Conservation (phyloP, 2,113 vertebrate genomes). For the Gambusia holbrooki region DNA sequence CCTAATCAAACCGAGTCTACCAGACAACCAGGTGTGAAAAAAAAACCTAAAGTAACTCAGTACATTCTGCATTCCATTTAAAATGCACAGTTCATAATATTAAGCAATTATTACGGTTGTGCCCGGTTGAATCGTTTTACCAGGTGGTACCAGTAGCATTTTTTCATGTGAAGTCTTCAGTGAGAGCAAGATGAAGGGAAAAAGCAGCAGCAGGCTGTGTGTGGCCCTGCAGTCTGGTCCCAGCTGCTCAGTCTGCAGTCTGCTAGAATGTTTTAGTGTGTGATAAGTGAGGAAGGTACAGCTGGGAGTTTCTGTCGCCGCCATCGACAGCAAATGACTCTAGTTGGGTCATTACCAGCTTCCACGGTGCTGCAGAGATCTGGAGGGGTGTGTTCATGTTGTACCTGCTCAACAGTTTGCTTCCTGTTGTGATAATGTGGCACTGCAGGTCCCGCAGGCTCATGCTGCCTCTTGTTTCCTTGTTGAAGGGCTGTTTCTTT, state of each 20-base stretch:
- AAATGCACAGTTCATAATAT: background rate
- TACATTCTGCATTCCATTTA: no score
- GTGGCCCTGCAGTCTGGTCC: constrained; percentile 26
- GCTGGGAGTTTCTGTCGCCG: constrained; percentile 19
- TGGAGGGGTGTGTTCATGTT: background rate
- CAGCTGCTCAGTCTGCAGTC: constrained; percentile 29
- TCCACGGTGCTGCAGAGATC: background rate
- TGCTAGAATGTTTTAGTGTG: constrained; percentile 4
- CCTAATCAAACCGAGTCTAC: no score
- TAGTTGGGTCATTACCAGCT: constrained; percentile 3
- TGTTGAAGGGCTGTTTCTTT: no score
- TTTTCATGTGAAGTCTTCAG: constrained; percentile 2
- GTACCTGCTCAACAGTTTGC: background rate
- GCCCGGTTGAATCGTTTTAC: background rate
- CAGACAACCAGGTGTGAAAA: no score
- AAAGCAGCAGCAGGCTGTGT: constrained; percentile 13
- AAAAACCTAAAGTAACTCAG: no score
- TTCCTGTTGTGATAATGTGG: no score
- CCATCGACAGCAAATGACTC: constrained; percentile 3
- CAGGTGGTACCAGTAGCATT: constrained; percentile 2
- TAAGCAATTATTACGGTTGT: background rate
- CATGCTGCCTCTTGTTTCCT: no score
- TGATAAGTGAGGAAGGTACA: constrained; percentile 28
- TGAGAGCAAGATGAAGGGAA: background rate
- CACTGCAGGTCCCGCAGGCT: no score